Evolutionary conservation across 2,797 vertebrate genomes (phyloP).

Genomic region (Crenuchus spilurus): DNA sequence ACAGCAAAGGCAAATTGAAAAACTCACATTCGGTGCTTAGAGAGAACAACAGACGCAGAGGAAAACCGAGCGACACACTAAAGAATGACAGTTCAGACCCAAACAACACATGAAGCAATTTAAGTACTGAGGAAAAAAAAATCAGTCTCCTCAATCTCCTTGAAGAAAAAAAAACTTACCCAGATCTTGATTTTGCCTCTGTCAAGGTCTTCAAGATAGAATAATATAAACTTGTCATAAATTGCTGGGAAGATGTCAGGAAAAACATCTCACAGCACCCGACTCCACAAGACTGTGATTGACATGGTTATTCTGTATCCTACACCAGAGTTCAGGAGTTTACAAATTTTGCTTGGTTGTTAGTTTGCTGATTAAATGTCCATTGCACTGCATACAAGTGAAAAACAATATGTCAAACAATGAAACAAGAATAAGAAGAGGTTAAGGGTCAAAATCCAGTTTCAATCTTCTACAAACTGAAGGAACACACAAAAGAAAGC

Average conservation of each 20-base stretch:
- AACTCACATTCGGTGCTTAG: conserved; percentile 34
- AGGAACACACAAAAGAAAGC: too few species aligned
- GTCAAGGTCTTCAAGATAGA: conserved; percentile 67
- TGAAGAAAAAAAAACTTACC: conserved; percentile 62
- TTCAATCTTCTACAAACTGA: background rate
- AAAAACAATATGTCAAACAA: background rate
- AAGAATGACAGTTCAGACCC: conserved; percentile 60
- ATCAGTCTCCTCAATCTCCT: conserved; percentile 48
- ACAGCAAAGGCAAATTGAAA: conserved; percentile 57
- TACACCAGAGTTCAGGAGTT: background rate
- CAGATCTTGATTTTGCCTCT: conserved; percentile 64
- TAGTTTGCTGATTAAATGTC: background rate
- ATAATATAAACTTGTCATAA: conserved; percentile 70
- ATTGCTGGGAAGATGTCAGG: conserved; percentile 58
- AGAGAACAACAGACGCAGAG: conserved; percentile 28
- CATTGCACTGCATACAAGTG: background rate
- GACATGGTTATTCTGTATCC: conserved; percentile 45
- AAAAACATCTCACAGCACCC: conserved; percentile 46
- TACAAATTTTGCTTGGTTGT: background rate
- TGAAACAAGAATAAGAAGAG: background rate
- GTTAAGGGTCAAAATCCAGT: background rate
- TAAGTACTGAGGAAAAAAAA: conserved; percentile 57
- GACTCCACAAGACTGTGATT: conserved; percentile 42
- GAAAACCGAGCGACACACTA: background rate
- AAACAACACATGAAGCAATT: conserved; percentile 68